Percentiles rank a stretch among this genome's conserved stretches.
phyloP scores from a whole-genome alignment of 2,888 invertebrate species.

The Dione juno region DNA sequence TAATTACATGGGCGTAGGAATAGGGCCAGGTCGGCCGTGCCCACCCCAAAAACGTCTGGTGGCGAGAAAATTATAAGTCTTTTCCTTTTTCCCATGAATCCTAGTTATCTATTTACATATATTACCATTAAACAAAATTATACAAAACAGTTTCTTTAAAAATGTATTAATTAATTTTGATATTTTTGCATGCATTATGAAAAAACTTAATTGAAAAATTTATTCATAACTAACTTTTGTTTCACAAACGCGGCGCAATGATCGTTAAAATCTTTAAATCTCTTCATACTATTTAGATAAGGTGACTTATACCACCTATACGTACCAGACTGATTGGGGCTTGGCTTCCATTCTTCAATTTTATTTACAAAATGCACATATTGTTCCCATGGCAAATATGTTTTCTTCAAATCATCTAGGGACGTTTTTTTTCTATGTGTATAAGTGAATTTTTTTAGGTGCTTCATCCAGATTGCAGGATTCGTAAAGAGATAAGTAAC shows the following conservation, averaged over 20 bases:
- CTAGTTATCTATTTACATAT: too few species aligned
- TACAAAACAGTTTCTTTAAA: neutral
- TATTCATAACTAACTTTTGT: too few species aligned
- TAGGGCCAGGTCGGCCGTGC: too few species aligned
- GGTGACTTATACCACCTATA: neutral
- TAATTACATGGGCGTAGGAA: too few species aligned
- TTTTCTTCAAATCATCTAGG: constrained; percentile 29
- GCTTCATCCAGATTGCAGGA: constrained; percentile 41
- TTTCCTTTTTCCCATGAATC: too few species aligned
- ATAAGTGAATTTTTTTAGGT: constrained; percentile 41
- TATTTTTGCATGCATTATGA: neutral
- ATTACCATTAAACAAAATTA: neutral
- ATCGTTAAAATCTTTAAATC: neutral
- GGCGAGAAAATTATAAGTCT: too few species aligned
- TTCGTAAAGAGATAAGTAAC: constrained; percentile 3
- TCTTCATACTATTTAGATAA: neutral
- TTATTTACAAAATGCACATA: constrained; percentile 43
- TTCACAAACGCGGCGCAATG: neutral
- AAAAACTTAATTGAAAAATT: neutral
- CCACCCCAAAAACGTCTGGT: too few species aligned
- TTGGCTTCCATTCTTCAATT: constrained; percentile 48
- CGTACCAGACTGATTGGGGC: constrained; percentile 55
- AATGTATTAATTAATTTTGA: neutral
- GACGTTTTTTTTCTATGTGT: constrained; percentile 1
- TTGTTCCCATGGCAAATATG: constrained; percentile 38